Conservation (phyloP, 2,797 vertebrate genomes). For the Siniperca undulata region DNA sequence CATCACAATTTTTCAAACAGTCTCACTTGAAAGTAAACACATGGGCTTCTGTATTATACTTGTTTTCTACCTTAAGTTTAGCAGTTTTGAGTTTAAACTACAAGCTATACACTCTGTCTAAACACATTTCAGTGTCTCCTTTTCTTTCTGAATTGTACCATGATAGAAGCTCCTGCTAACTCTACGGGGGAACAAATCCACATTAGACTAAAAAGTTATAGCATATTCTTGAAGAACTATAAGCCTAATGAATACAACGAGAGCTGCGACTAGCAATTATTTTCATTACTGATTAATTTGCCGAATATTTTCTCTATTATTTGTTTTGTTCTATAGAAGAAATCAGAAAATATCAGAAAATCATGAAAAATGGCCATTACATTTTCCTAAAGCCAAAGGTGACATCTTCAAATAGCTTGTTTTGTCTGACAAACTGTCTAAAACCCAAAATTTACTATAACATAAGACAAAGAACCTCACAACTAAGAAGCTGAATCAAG, state of each 20-base stretch:
- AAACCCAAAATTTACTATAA: background rate
- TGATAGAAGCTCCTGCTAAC: background rate
- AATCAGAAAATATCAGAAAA: background rate
- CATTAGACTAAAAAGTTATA: background rate
- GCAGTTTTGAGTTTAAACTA: background rate
- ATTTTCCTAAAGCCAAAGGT: background rate
- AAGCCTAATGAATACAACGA: background rate
- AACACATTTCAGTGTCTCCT: background rate
- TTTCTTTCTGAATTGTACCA: background rate
- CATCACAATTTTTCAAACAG: background rate
- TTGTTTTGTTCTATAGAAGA: background rate
- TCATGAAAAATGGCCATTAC: background rate
- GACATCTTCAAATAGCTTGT: background rate
- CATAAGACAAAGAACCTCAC: background rate
- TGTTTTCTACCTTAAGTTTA: background rate
- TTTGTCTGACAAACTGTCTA: background rate
- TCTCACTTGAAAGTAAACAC: slow-evolving; percentile 3
- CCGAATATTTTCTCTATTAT: background rate
- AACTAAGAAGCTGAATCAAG: background rate
- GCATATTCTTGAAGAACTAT: background rate
- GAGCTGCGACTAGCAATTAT: background rate
- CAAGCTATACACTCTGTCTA: background rate
- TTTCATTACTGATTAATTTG: background rate
- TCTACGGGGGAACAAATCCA: background rate
- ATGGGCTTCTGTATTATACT: slow-evolving; percentile 4